These are phyloP conservation scores for Aphis gossypii DNA, from an alignment of 1,140 invertebrate species.

Conservation along the genomic window DNA sequence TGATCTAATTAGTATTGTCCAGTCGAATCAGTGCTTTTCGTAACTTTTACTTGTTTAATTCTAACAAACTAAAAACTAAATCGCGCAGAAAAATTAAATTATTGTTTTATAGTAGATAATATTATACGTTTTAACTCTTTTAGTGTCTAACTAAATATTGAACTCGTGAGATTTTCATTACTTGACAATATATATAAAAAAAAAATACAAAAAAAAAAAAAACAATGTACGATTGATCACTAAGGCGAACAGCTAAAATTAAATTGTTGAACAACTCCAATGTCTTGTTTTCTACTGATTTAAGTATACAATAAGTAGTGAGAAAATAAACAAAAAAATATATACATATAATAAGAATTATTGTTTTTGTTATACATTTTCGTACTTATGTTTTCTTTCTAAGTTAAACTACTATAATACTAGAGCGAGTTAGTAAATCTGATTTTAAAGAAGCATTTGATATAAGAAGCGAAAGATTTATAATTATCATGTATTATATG, in stretches of 20 bases:
- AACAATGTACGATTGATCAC: conserved; percentile 42
- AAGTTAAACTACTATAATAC: conserved; percentile 30
- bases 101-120: conserved; percentile 7
- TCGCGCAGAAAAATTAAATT: conserved; percentile 43
- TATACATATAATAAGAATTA: conserved; percentile 29
- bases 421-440: conserved; percentile 27
- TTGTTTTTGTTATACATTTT: conserved; percentile 38
- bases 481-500: conserved; percentile 21
- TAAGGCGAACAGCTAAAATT: conserved; percentile 45
- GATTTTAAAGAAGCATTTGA: conserved; percentile 41
- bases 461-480: conserved; percentile 43
- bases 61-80: conserved; percentile 51
- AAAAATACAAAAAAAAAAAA: conserved; percentile 47
- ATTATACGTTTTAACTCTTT: conserved; percentile 41
- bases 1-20: conserved; percentile 58
- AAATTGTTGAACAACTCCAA: conserved; percentile 48
- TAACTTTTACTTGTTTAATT: conserved; percentile 58
- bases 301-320: conserved; percentile 40
- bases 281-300: conserved; percentile 43
- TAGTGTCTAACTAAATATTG: conserved; percentile 54
- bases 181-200: conserved; percentile 20
- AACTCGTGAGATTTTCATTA: conserved; percentile 43
- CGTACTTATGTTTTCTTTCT: background rate
- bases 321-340: conserved; percentile 40
- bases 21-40: conserved; percentile 58